Base-by-base conservation (phyloP, 2,113 vertebrate genomes). In the Heteronetta atricapilla region DNA sequence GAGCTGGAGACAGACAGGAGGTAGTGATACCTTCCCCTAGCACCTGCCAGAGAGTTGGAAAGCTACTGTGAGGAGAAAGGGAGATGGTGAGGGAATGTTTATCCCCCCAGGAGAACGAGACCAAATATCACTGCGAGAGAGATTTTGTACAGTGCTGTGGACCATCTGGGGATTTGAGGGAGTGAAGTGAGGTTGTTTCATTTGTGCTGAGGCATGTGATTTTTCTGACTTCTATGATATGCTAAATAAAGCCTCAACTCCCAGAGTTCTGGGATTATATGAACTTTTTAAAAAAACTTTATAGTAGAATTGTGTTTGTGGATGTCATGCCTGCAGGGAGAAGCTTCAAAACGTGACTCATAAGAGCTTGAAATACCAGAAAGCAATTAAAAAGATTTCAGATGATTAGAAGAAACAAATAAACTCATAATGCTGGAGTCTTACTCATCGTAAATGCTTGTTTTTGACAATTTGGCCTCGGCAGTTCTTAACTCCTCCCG, bases 331-430 rank as follows among this genome's bases (percentile, higher is more conserved):
- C 79, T 91, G 52, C 76, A 75, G 64, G 76, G 69, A 91, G 62
- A 78, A 86, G 42, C 90, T 91, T 90, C 76, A 88, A 81, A 94
- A 78, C 34, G 48, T 91, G 91, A 90, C 86, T 91, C 85, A 68
- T 67, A 89, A 88, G 68, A 42, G 60, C 75, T 13, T 75, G 44
- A 90, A 96, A 92, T 86, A 90, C 46, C 86, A 96, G 82, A 95
- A 73, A 80, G 38, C 74, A 91, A 88, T 77, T 44, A 69, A 78
- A 89, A 59, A 60, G 15, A 83, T 86, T 91, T 88, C 44, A 74
- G 38, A 69, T 4, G 0, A 88, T 80, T 36, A 77, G 58, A 86
- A 83, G 67, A 93, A 62, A 91, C 44, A 82, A 91, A 93, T 74
- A 72, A 91, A 79, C 77, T 72, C 73, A 34, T 70, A 50, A 85